phyloP scores from a whole-genome alignment of 1,140 invertebrate genomes.

The Anastrepha obliqua region DNA sequence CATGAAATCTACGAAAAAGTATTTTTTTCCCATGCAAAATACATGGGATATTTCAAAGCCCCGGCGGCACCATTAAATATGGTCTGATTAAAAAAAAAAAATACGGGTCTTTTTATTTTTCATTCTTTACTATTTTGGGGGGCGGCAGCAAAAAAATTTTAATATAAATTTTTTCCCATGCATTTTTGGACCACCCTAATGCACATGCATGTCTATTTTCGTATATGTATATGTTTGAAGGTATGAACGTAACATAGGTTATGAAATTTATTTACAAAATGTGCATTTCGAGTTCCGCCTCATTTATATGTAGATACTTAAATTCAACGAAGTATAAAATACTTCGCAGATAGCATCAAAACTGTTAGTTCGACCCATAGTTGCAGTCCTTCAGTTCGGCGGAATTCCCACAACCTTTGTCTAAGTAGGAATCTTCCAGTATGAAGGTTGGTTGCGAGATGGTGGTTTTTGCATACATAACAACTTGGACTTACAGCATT shows the following conservation, averaged over 20 bases:
- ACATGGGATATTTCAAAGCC: too few species aligned
- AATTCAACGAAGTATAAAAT: neutral
- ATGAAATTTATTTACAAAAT: neutral
- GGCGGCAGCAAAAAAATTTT: too few species aligned
- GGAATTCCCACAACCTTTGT: neutral
- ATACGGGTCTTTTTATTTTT: too few species aligned
- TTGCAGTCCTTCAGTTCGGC: neutral
- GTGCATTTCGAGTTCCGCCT: neutral
- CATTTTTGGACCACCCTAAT: too few species aligned
- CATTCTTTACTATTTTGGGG: too few species aligned
- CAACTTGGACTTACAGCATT: neutral
- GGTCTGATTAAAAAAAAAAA: too few species aligned
- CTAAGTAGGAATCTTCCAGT: constrained; percentile 27
- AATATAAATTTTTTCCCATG: too few species aligned
- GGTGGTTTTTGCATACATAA: neutral
- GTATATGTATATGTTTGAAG: neutral
- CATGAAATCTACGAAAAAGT: too few species aligned
- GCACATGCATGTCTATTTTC: neutral
- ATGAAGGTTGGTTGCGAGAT: constrained; percentile 49
- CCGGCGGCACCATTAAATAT: too few species aligned
- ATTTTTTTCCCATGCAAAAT: too few species aligned
- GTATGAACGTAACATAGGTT: neutral
- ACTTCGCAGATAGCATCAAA: neutral
- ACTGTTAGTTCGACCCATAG: neutral
- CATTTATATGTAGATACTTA: neutral